phyloP scores from a whole-genome alignment of 1,140 invertebrate genomes.

The Rhagoletis zephyria region DNA sequence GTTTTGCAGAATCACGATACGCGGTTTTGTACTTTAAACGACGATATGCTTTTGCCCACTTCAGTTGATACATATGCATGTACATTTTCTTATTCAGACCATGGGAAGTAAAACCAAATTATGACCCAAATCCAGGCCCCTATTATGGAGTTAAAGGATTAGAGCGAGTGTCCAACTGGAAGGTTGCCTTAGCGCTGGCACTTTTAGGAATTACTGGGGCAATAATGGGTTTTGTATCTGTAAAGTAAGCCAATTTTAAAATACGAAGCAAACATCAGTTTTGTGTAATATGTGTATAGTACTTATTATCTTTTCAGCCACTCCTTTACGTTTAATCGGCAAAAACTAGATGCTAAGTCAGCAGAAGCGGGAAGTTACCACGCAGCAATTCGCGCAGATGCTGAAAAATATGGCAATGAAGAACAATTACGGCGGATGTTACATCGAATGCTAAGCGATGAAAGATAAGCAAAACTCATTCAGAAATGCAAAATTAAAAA shows the following conservation, averaged over 20 bases:
- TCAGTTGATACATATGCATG: too few species aligned
- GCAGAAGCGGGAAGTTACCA: constrained; percentile 74
- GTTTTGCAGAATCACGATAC: too few species aligned
- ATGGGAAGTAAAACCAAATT: constrained; percentile 69
- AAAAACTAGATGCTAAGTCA: constrained; percentile 73
- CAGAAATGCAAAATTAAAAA: neutral
- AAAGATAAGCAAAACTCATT: neutral
- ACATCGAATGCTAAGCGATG: constrained; percentile 62
- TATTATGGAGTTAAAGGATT: constrained; percentile 78
- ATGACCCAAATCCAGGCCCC: constrained; percentile 66
- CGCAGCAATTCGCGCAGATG: constrained; percentile 73
- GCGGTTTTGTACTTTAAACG: too few species aligned
- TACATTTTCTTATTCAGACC: constrained; percentile 65
- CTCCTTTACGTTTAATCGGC: constrained; percentile 73
- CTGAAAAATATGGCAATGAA: constrained; percentile 75
- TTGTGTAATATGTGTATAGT: neutral
- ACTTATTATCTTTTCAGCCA: constrained; percentile 68
- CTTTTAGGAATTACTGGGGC: constrained; percentile 75
- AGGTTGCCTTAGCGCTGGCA: constrained; percentile 75
- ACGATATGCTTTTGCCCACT: too few species aligned
- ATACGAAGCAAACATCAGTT: too few species aligned
- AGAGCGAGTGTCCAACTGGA: constrained; percentile 76
- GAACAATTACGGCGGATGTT: constrained; percentile 72
- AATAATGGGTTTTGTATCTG: constrained; percentile 75
- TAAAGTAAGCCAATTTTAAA: constrained; percentile 77